These are phyloP conservation scores for Rhizomys pruinosus DNA, from an alignment of 2,113 vertebrate species.

Conservation along the genomic window DNA sequence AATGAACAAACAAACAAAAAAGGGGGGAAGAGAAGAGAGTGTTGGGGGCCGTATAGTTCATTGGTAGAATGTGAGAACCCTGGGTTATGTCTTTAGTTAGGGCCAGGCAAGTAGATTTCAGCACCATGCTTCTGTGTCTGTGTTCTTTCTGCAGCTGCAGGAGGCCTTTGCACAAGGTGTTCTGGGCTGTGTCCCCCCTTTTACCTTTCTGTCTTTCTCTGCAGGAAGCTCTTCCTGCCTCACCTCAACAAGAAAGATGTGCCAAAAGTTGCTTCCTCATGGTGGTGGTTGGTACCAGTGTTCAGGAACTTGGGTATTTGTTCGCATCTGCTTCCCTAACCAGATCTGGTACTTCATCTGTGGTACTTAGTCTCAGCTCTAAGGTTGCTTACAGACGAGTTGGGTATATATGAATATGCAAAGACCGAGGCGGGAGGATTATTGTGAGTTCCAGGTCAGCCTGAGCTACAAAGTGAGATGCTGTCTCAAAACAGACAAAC, in stretches of 20 bases:
- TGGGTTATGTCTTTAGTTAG: not conserved
- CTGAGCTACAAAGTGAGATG: no score
- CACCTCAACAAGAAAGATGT: not conserved
- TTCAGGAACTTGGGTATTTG: not conserved
- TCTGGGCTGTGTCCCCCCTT: not conserved
- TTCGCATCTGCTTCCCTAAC: not conserved
- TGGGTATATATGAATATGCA: not conserved
- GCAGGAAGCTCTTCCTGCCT: not conserved
- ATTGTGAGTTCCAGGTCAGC: not conserved
- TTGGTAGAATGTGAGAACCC: not conserved
- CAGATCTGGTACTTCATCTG: not conserved
- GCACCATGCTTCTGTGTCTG: not conserved
- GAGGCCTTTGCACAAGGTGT: not conserved
- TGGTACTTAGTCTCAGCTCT: slow-evolving; percentile 2
- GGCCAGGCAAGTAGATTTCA: not conserved
- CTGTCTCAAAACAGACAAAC: no score
- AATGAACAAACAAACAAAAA: no score
- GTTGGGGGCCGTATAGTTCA: not conserved
- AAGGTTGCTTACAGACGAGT: not conserved
- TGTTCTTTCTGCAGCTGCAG: not conserved
- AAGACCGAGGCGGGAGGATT: not conserved
- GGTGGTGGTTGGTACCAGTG: not conserved
- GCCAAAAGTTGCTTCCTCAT: slow-evolving; percentile 6
- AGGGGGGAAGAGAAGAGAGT: not conserved
- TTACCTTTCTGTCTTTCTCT: not conserved